Conservation (phyloP, 2,797 vertebrate species). For the Paratrypauchen microcephalus region DNA sequence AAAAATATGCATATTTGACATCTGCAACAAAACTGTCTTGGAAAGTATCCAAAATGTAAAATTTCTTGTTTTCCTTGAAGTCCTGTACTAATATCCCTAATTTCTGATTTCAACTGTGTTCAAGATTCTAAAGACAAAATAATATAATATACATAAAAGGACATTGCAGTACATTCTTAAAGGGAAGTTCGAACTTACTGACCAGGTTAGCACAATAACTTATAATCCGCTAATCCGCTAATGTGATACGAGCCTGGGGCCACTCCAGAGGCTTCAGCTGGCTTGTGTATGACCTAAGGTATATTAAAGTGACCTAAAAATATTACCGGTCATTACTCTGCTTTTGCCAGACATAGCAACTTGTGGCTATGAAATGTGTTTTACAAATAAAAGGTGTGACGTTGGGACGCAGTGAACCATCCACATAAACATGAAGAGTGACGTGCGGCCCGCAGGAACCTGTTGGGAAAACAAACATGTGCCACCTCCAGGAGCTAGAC, state of each 20-base stretch:
- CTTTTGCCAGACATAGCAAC: conserved; percentile 27
- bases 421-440: conserved; percentile 69
- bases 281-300: conserved; percentile 27
- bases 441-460: conserved; percentile 64
- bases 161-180: background rate
- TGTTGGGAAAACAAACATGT: conserved; percentile 75
- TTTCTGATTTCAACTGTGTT: background rate
- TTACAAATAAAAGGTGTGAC: conserved; percentile 70
- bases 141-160: background rate
- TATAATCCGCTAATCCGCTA: background rate
- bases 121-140: background rate
- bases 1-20: conserved; percentile 40
- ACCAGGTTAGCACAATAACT: background rate
- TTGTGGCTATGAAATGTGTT: conserved; percentile 63
- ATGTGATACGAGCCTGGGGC: conserved; percentile 4
- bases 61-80: conserved; percentile 8
- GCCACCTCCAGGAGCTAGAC: conserved; percentile 29
- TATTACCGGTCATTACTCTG: conserved; percentile 11
- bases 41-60: conserved; percentile 35
- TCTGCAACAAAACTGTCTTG: conserved; percentile 39
- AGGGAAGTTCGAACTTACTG: background rate
- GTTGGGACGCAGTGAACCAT: conserved; percentile 64
- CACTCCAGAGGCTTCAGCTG: conserved; percentile 20
- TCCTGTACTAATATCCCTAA: background rate
- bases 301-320: too few species aligned